A percentile compares a stretch with the other conserved stretches of the same genome.
These are phyloP conservation scores for Merodon equestris DNA, from an alignment of 2,888 invertebrate genomes.

Conservation along the genomic window DNA sequence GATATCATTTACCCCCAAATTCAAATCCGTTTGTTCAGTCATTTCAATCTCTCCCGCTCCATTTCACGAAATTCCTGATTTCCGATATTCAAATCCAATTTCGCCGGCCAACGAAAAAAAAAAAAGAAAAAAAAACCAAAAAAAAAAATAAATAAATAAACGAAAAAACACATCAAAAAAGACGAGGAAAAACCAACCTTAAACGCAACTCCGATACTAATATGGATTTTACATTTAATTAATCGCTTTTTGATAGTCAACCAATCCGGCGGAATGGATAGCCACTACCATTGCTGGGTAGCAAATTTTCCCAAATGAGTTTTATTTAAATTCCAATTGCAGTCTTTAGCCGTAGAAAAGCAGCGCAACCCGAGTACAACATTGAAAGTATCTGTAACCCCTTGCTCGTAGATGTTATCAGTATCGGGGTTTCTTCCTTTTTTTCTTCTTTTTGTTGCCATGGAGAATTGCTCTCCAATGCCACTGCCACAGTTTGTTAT, in stretches of 20 bases:
- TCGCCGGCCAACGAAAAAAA: conserved; percentile 47
- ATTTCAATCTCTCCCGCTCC: background rate
- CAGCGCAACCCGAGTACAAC: no score
- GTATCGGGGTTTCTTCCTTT: no score
- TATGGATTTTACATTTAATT: conserved; percentile 72
- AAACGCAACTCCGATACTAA: conserved; percentile 49
- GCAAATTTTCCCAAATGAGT: conserved; percentile 57
- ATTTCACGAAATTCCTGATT: conserved; percentile 7
- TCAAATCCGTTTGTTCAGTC: conserved; percentile 62
- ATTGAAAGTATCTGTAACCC: conserved; percentile 33
- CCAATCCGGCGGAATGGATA: conserved; percentile 10
- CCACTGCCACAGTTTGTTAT: conserved; percentile 48
- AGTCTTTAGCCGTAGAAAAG: conserved; percentile 29
- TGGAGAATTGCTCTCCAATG: conserved; percentile 19
- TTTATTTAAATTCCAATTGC: conserved; percentile 66
- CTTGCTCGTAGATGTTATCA: conserved; percentile 56
- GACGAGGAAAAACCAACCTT: conserved; percentile 9
- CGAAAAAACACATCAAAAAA: conserved; percentile 1
- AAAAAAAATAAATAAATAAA: no score
- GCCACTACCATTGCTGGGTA: conserved; percentile 1
- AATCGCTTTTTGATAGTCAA: conserved; percentile 69
- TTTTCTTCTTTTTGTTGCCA: no score
- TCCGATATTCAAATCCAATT: conserved; percentile 49
- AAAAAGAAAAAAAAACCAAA: background rate
- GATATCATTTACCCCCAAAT: conserved; percentile 62